Evolutionary conservation across 2,113 vertebrate genomes (phyloP), one percentile per base, ranked within the genome.

Genomic region (Tenebrosternarchus preto): DNA sequence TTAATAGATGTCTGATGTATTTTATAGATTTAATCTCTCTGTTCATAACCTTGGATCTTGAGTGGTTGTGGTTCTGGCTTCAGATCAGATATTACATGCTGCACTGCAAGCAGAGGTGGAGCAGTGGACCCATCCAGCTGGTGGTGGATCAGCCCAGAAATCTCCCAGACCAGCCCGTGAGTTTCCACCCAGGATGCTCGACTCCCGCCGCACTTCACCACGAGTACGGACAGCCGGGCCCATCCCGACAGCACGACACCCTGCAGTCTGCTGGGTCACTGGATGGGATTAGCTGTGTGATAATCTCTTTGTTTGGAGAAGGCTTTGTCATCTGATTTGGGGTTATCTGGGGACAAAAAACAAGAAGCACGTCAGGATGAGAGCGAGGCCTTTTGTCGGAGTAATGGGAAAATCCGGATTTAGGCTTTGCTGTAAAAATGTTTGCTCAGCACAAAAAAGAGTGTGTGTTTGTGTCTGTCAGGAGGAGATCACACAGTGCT

Each of bases 321-420:
- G 69, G 68, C 75, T 88, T 88, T 85, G 79, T 77, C 80, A 77
- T 85, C 83, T 82, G 82, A 85, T 73, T 88, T 82, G 72, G 78
- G 73, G 71, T 76, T 83, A 82, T 80, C 64, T 24, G 33, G 77
- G 74, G 76, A 70, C 55, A 76, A 84, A 78, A 75, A 61, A 59
- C 66, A 77, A 84, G 61, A 77, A 70, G 78, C 57, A 61, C 22
- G 68, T 76, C 22, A 29, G 64, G 77, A 68, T 82, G 77, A 61
- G 83, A 64, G 80, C 81, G 77, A 27, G 63, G 75, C 61, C 79
- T 73, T 84, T 84, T 84, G 83, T 84, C 43, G 73, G 59, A 75
- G 60, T 81, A 84, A 81, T 74, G 36, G 79, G 78, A 71, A 85
- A 84, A 73, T 82, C 74, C 70, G 71, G 76, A 82, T 78, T 86